Evolutionary conservation across 1,140 invertebrate species (phyloP).

Genomic region (Bombyx mandarina): DNA sequence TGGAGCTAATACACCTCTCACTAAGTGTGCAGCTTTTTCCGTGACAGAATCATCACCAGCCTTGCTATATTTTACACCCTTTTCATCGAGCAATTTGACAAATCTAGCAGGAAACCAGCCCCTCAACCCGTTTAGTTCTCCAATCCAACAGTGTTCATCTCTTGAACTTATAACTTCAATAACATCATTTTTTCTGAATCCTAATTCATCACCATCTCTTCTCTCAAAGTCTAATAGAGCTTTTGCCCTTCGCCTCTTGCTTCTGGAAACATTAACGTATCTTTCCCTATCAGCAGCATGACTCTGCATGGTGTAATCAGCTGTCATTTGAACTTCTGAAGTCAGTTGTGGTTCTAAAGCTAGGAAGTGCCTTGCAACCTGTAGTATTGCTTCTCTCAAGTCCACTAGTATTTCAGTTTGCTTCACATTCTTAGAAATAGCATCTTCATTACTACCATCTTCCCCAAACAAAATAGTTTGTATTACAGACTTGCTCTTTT

Average conservation of each 20-base stretch:
- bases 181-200: conserved; percentile 98
- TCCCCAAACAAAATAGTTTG: conserved; percentile 92
- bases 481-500: conserved; percentile 91
- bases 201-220: conserved; percentile 98
- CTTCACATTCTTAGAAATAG: conserved; percentile 96
- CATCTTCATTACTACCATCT: conserved; percentile 81
- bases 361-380: conserved; percentile 92
- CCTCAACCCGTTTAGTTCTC: conserved; percentile 96
- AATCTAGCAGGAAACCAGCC: conserved; percentile 99
- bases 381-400: conserved; percentile 93
- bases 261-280: conserved; percentile 92
- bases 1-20: conserved; percentile 93
- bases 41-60: conserved; percentile 98
- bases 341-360: conserved; percentile 82
- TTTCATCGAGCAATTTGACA: conserved; percentile 96
- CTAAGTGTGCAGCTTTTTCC: conserved; percentile 96
- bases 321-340: conserved; percentile 82
- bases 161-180: conserved; percentile 98
- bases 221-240: conserved; percentile 97
- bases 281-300: conserved; percentile 94
- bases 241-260: conserved; percentile 91
- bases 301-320: conserved; percentile 96
- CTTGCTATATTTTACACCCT: conserved; percentile 95
- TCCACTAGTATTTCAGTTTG: conserved; percentile 96
- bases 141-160: conserved; percentile 99